A percentile compares a stretch with the other conserved stretches of the same genome.
Conservation (phyloP, 2,113 vertebrate species). For the Sinocyclocheilus anophthalmus region DNA sequence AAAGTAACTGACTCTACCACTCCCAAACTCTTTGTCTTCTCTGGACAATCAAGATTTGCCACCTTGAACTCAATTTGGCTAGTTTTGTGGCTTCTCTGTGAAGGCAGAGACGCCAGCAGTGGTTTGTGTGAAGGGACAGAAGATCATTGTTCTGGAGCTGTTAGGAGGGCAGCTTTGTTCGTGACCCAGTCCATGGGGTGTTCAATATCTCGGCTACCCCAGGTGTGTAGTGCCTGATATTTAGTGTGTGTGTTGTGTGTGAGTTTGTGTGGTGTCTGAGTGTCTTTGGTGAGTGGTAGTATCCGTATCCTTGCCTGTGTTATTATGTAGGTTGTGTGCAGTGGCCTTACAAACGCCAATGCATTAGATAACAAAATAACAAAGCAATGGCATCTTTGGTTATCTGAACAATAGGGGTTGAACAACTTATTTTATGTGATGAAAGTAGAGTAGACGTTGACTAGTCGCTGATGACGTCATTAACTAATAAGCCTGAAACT, state of each 20-base stretch:
- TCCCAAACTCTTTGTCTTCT: constrained; percentile 15
- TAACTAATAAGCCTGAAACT: too few relatives aligned
- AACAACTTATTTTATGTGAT: too few relatives aligned
- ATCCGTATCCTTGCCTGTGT: too few relatives aligned
- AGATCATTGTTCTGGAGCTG: constrained; percentile 42
- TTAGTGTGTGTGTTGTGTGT: too few relatives aligned
- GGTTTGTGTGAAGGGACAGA: constrained; percentile 40
- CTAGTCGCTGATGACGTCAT: too few relatives aligned
- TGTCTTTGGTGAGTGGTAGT: too few relatives aligned
- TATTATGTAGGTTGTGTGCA: too few relatives aligned
- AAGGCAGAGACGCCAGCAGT: neutral
- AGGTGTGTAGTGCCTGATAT: too few relatives aligned
- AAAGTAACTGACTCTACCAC: neutral
- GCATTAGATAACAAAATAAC: neutral
- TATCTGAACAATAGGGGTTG: neutral
- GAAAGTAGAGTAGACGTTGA: too few relatives aligned
- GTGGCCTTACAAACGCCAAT: neutral
- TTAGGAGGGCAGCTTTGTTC: constrained; percentile 21
- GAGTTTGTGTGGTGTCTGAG: too few relatives aligned
- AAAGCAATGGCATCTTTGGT: neutral
- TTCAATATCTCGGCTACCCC: too few relatives aligned
- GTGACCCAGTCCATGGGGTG: constrained; percentile 29
- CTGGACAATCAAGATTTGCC: constrained; percentile 25
- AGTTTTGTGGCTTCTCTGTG: constrained; percentile 40
- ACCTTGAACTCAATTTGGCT: constrained; percentile 32